A percentile compares a stretch with the other conserved stretches of the same genome.
Conservation (phyloP, 35 echinoderm and acorn worm genomes). For the Antedon bifida region DNA sequence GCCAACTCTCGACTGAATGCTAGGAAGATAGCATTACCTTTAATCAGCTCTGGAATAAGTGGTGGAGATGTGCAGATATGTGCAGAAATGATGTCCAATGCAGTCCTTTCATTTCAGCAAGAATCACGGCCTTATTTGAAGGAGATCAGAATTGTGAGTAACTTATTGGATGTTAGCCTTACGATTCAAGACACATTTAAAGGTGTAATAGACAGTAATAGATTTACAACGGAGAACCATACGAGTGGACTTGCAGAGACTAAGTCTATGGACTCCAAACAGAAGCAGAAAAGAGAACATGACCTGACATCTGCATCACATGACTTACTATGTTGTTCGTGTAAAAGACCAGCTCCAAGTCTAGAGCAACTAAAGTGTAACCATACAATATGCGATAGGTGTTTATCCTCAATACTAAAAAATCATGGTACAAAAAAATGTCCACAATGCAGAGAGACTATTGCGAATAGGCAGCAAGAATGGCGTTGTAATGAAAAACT, state of each 20-base stretch:
- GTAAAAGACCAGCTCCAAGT: background rate
- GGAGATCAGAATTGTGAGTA: background rate
- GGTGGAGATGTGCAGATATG: constrained; percentile 4
- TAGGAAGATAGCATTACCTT: background rate
- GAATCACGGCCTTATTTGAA: background rate
- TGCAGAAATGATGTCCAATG: background rate
- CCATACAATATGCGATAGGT: background rate
- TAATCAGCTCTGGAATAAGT: constrained; percentile 17
- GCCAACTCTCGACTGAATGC: background rate
- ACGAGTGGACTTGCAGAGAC: background rate
- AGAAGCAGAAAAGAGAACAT: background rate
- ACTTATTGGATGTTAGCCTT: background rate
- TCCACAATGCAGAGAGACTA: background rate
- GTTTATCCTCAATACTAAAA: background rate
- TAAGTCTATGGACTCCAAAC: background rate
- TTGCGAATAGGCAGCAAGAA: background rate
- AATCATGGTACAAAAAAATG: background rate
- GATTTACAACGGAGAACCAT: background rate
- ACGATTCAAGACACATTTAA: background rate
- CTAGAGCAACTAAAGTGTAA: background rate
- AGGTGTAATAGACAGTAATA: background rate
- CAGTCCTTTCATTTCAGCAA: background rate
- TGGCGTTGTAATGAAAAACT: too few species aligned
- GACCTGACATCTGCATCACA: background rate
- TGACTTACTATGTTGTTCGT: background rate